Evolutionary conservation across 2,113 vertebrate genomes (phyloP).

Genomic region (Phycodurus eques): DNA sequence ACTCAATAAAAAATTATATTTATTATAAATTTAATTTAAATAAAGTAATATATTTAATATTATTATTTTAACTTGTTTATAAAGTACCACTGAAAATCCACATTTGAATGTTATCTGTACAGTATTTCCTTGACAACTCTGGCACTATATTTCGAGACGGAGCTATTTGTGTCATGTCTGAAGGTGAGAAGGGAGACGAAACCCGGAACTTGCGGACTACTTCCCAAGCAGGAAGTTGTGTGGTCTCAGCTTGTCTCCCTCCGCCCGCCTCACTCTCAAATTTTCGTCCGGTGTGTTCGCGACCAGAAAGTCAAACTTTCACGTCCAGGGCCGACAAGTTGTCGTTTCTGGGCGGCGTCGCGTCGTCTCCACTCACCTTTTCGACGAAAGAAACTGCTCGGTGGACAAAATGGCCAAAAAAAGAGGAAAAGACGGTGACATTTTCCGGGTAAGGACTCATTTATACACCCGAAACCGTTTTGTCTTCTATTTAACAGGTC

Average conservation of each 20-base stretch:
- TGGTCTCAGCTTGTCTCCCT: no score
- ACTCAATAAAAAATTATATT: no score
- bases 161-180: slow-evolving; percentile 22
- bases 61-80: no score
- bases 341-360: not conserved
- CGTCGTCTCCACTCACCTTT: not conserved
- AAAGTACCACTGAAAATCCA: no score
- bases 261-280: no score
- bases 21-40: no score
- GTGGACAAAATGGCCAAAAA: slow-evolving; percentile 6
- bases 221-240: slow-evolving; percentile 54
- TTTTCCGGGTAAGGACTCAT: slow-evolving; percentile 38
- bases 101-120: no score
- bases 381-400: slow-evolving; percentile 6
- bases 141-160: not conserved
- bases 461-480: slow-evolving; percentile 2
- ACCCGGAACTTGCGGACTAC: slow-evolving; percentile 55
- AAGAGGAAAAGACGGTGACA: slow-evolving; percentile 14
- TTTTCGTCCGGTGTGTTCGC: no score
- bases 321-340: not conserved
- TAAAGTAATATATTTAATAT: no score
- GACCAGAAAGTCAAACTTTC: no score
- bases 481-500: not conserved
- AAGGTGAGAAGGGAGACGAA: slow-evolving; percentile 23
- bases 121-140: not conserved